Evolutionary conservation across 2,797 vertebrate genomes (phyloP).

Genomic region (Hydrophis major): DNA sequence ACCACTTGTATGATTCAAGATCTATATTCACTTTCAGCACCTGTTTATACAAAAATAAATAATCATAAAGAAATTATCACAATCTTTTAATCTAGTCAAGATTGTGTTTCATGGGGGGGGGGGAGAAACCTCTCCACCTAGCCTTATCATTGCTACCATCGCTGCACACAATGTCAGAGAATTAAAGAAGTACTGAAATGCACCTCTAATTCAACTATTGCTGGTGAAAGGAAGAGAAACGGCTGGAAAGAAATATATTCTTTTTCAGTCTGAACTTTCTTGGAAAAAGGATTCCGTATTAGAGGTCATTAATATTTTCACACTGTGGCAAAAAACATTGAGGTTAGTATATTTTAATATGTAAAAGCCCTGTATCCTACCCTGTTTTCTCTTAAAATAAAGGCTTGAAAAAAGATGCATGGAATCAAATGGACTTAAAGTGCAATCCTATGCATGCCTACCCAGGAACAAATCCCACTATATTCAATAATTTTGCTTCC

Average conservation of each 20-base stretch:
- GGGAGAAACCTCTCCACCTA: conserved; percentile 26
- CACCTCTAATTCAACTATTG: conserved; percentile 21
- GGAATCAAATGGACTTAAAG: background rate
- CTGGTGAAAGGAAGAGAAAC: conserved; percentile 9
- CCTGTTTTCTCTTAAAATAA: background rate
- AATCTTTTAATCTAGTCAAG: conserved; percentile 27
- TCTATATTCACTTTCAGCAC: background rate
- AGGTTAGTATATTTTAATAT: background rate
- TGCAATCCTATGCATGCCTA: background rate
- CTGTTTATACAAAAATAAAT: background rate
- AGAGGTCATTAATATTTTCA: conserved; percentile 28
- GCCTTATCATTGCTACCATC: conserved; percentile 3
- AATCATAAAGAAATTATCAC: conserved; percentile 34
- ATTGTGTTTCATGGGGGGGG: conserved; percentile 2
- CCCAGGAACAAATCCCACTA: background rate
- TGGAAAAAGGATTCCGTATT: background rate
- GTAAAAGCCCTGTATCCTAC: background rate
- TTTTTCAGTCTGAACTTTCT: conserved; percentile 10
- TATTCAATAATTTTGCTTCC: background rate
- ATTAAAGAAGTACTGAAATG: conserved; percentile 38
- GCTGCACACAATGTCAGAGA: background rate
- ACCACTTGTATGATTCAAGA: background rate
- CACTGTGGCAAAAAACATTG: conserved; percentile 13
- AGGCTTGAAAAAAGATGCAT: background rate
- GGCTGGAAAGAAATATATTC: conserved; percentile 10